Percentiles rank a stretch among this genome's conserved stretches.
These are phyloP conservation scores for Papilio dardanus DNA, from an alignment of 1,140 invertebrate genomes.

Conservation along the genomic window DNA sequence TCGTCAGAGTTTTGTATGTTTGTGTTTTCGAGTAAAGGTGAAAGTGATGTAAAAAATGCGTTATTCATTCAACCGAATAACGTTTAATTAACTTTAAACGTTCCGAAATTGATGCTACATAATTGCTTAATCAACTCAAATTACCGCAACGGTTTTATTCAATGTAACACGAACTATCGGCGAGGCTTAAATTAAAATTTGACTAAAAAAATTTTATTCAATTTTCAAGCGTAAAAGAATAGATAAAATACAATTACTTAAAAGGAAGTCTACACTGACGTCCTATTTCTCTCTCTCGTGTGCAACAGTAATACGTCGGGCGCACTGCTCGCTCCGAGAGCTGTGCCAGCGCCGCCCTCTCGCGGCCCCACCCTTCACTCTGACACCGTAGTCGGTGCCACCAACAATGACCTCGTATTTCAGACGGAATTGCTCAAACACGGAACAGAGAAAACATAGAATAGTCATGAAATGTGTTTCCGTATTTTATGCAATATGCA, in stretches of 20 bases:
- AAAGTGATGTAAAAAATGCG: background rate
- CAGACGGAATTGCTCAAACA: slow-evolving; percentile 79
- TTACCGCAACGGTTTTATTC: slow-evolving; percentile 3
- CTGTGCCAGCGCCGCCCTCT: slow-evolving; percentile 51
- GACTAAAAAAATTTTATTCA: slow-evolving; percentile 39
- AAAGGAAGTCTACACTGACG: slow-evolving; percentile 71
- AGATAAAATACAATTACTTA: slow-evolving; percentile 77
- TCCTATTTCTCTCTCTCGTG: slow-evolving; percentile 75
- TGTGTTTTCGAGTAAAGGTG: background rate
- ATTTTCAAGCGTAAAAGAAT: slow-evolving; percentile 55
- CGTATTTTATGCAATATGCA: slow-evolving; percentile 35
- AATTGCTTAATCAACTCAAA: slow-evolving; percentile 16
- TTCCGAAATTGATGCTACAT: slow-evolving; percentile 8
- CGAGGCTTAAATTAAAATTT: slow-evolving; percentile 36
- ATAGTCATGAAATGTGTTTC: slow-evolving; percentile 48
- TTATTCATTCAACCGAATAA: background rate
- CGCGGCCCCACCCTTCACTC: slow-evolving; percentile 55
- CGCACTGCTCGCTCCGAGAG: slow-evolving; percentile 58
- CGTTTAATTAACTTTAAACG: slow-evolving; percentile 16
- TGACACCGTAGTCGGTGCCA: slow-evolving; percentile 67
- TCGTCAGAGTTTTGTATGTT: background rate
- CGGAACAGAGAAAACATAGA: slow-evolving; percentile 73
- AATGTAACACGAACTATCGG: slow-evolving; percentile 22
- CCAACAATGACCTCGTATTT: slow-evolving; percentile 81
- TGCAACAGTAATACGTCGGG: slow-evolving; percentile 74